phyloP scores from a whole-genome alignment of 2,888 invertebrate genomes.

The Drosophila lacicola region DNA sequence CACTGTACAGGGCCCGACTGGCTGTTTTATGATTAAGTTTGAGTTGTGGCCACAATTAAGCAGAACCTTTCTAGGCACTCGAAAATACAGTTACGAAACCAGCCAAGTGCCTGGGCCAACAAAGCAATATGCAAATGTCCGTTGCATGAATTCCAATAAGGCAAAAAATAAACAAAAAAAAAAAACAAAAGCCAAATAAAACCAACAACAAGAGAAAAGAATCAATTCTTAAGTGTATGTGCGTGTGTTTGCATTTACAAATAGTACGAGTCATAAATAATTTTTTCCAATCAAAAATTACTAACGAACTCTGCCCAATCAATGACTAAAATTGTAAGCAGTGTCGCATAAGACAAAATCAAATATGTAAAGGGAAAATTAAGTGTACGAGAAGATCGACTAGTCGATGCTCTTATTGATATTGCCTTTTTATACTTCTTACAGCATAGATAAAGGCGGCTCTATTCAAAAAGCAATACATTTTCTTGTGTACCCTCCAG shows the following conservation, averaged over 20 bases:
- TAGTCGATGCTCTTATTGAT: slow-evolving; percentile 15
- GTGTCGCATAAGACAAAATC: slow-evolving; percentile 20
- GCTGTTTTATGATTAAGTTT: slow-evolving; percentile 72
- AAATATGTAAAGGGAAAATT: slow-evolving; percentile 16
- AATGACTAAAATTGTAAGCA: slow-evolving; percentile 75
- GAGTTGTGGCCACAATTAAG: slow-evolving; percentile 74
- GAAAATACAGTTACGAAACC: slow-evolving; percentile 74
- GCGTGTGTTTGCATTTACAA: slow-evolving; percentile 67
- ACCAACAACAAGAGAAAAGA: slow-evolving; percentile 26
- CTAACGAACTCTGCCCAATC: slow-evolving; percentile 71
- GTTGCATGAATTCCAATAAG: slow-evolving; percentile 82
- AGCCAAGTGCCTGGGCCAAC: slow-evolving; percentile 70
- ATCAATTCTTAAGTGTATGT: slow-evolving; percentile 61
- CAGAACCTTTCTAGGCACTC: slow-evolving; percentile 78
- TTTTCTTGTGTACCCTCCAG: not conserved
- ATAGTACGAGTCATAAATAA: slow-evolving; percentile 75
- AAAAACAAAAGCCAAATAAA: slow-evolving; percentile 24
- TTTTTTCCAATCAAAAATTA: slow-evolving; percentile 76
- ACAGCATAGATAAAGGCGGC: no score
- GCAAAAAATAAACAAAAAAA: slow-evolving; percentile 57
- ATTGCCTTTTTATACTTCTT: no score
- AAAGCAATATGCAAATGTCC: slow-evolving; percentile 77
- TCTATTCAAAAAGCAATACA: no score
- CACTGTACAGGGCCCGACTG: slow-evolving; percentile 11
- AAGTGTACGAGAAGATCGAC: not conserved